Base-by-base conservation (phyloP, 2,797 vertebrate species). In the Leptodactylus fallax region DNA sequence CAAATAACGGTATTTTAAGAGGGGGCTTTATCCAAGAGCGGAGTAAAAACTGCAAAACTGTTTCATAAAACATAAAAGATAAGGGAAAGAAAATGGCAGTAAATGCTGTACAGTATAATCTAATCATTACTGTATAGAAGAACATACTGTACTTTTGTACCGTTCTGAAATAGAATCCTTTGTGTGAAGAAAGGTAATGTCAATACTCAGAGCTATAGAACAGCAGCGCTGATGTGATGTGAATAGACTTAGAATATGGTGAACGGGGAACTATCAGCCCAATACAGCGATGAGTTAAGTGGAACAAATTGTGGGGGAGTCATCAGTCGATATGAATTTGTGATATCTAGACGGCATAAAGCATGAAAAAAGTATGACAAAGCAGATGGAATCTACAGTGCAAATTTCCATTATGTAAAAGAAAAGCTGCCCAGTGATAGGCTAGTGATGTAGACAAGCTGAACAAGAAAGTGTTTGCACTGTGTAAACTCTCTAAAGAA, bases 1-100 rank as follows among this genome's bases (percentile, higher is more conserved):
- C 85, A 89, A 87, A 89, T 86, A 83, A 83, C 85, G 79, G 80
- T 86, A 86, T 79, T 89, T 89, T 89, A 79, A 82, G 63, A 86
- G n/a, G 12, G 65, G 67, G 72, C 49, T 63, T 89, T 86, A 78
- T 78, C 79, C 21, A 47, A 55, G 72, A 86, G 71, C 58, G 65
- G 79, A 89, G 53, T 36, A 74, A 56, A 86, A 86, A 86, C 79
- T 78, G 67, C 58, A 78, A 56, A 79, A 81, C 58, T 58, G 61
- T 78, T 85, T 85, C 23, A 69, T 51, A 63, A 79, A 71, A 36
- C 51, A 23, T n/a, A 56, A 86, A 86, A 86, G 36, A 83, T 78
- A 87, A 79, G 49, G 51, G 8, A 53, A 79, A 63, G 11, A 58
- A 89, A 78, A 88, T 36, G 16, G 7, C 23, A 47, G 23, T 47